phyloP scores from a whole-genome alignment of 53 echinoderm and acorn worm species.

The Apostichopus leukothele region DNA sequence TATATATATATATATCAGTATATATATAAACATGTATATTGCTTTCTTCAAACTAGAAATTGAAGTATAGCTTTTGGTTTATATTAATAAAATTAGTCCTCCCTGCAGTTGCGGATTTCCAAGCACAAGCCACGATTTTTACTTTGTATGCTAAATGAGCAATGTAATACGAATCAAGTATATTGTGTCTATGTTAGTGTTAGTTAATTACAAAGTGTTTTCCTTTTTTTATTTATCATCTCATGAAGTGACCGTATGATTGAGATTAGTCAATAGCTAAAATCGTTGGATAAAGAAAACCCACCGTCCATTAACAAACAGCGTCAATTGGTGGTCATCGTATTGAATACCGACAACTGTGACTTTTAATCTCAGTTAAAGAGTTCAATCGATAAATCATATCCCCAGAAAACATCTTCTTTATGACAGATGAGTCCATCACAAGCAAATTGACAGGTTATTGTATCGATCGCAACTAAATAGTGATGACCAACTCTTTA shows the following conservation, averaged over 20 bases:
- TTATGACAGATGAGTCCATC: neutral
- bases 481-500: neutral
- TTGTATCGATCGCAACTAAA: neutral
- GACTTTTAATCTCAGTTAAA: neutral
- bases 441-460: neutral
- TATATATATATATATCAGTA: too few species aligned
- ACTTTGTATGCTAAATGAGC: too few species aligned
- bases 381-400: neutral
- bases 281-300: neutral
- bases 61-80: too few species aligned
- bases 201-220: neutral
- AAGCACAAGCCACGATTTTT: too few species aligned
- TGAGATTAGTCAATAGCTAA: neutral
- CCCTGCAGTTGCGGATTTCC: too few species aligned
- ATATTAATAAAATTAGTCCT: too few species aligned
- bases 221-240: too few species aligned
- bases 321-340: neutral
- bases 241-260: neutral
- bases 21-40: too few species aligned
- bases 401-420: neutral
- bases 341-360: neutral
- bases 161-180: too few species aligned
- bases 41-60: too few species aligned
- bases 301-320: neutral
- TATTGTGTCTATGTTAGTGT: too few species aligned